Evolutionary conservation across 2,113 vertebrate species (phyloP), one percentile per base, ranked within the genome.

Genomic region (Rattus rattus): DNA sequence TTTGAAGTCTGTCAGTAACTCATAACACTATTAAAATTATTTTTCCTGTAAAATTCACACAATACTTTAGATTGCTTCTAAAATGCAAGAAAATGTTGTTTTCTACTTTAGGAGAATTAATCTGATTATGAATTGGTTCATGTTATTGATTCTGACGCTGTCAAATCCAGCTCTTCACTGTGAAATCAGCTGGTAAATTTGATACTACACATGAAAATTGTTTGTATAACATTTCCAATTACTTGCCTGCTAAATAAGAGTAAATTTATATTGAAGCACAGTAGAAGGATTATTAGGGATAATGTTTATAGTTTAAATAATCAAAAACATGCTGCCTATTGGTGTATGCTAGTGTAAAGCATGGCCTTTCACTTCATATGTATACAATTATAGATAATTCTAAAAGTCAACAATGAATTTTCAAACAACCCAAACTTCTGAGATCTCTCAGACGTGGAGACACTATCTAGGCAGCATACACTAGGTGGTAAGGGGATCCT

Each of bases 201-300:
- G 52, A 65, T 92, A 89, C 87, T 13, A 17, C 13, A 59, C 6
- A 30, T 19, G 2, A 47, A 92, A 87, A 84, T 88, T 26, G 24
- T 90, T 94, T 61, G 26, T 59, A 20, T 69, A 65, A 85, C 7
- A 76, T 39, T 90, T 95, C 76, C 2, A 75, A 83, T 84, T 56
- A 61, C 7, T 84, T 92, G 7, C 7, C 91, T 86, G 47, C 92
- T 94, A 92, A 92, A 79, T 69, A 80, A 88, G 9, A 63, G 11
- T 26, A 65, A 2, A 89, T 92, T 92, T 80, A 88, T 5, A 89
- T 76, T 76, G 94, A 4, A 72, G 61, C 26, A 72, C 5, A 67
- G 12, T 75, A 1, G 47, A 0, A 61, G 76, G n/a, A 63, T 36
- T 75, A 49, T 69, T 12, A 92, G 73, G 0, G 24, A 52, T 39